Evolutionary conservation across 2,888 invertebrate species (phyloP), one percentile per base, ranked within the genome.

Genomic region (Tupiocoris notatus): DNA sequence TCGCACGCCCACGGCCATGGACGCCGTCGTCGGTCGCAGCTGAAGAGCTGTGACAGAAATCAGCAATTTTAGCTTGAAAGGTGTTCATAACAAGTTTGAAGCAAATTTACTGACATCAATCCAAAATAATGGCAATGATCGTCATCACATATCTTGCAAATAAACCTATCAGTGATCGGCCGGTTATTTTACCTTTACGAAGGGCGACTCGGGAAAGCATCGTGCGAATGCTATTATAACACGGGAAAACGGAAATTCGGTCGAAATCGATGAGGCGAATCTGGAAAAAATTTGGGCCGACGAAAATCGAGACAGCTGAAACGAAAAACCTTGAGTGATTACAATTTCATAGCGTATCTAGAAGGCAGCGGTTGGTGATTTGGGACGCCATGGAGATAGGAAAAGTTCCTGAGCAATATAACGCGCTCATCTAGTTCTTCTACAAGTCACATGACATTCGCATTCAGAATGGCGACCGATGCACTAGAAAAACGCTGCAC

Each of bases 151-250:
- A 3, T 22, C 16, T 64, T 9, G 9, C 2, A 1, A 1, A 21
- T 2, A 9, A 62, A 62, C n/a, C n/a, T n/a, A 62, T 1, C 18
- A 1, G 62, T 16, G 59, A 17, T 16, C 6, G 6, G 3, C 25
- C n/a, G 1, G 2, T 65, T 63, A 6, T 3, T 23, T 65, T 75
- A 79, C 79, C 79, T 78, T 78, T 78, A n/a, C 76, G 77, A 23
- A 79, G 76, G 59, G 78, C 77, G 9, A 79, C n/a, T 58, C 79
- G 74, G 66, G 78, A 79, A 18, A 78, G 64, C 78, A 79, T 79
- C n/a, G n/a, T n/a, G n/a, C n/a, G n/a, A n/a, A n/a, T n/a, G n/a
- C n/a, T 75, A 64, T 77, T n/a, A 18, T 66, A 16, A 3, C 7
- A 20, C 6, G 56, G 56, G 22, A 21, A 17, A 67, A 54, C 59